Evolutionary conservation across 2,797 vertebrate genomes (phyloP), one percentile per base, ranked within the genome.

Genomic region (Botia almorhae): DNA sequence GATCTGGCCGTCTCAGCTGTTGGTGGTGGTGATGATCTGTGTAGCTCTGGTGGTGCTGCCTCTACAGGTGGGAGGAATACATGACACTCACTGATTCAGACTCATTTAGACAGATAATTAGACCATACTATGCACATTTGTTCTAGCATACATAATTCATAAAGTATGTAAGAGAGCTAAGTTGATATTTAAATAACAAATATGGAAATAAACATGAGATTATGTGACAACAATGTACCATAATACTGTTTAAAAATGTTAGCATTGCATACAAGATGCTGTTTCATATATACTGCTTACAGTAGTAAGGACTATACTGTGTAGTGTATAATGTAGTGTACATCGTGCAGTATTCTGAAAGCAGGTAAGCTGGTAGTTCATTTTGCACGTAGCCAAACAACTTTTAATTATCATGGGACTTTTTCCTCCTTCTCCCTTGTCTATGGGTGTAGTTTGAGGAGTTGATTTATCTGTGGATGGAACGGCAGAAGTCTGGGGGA

Each of bases 11-110:
- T 96, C 95, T 2, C 86, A 96, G 91, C 90, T 96, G 76, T 92
- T 96, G 74, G 95, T 96, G 83, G 95, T 95, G 86, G 93, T 96
- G 85, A 94, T 96, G 89, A 96, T 96, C 85, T 95, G 95, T 33
- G 95, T 96, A 7, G 95, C 95, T 0, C 90, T 96, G 74, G 95
- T 96, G 26, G 95, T 95, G 10, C 92, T 96, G 39, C 95, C 95
- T 0, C 88, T 95, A 16, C 95, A 96, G 95, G 95, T 96, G 39
- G 58, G 65, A 58, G 63, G 48, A 81, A 33, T 19, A 1, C n/a
- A 17, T 16, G 1, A 33, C 60, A 72, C 78, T 64, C 29, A 64
- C 23, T 26, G 23, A 26, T 33, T 63, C 14, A 53, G 53, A 29
- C 85, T 75, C 3, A 53, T 16, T 53, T 53, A 53, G 16, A 51